These are phyloP conservation scores for Noctuana brunneofusca DNA, from an alignment of 2,888 invertebrate species.

Conservation along the genomic window DNA sequence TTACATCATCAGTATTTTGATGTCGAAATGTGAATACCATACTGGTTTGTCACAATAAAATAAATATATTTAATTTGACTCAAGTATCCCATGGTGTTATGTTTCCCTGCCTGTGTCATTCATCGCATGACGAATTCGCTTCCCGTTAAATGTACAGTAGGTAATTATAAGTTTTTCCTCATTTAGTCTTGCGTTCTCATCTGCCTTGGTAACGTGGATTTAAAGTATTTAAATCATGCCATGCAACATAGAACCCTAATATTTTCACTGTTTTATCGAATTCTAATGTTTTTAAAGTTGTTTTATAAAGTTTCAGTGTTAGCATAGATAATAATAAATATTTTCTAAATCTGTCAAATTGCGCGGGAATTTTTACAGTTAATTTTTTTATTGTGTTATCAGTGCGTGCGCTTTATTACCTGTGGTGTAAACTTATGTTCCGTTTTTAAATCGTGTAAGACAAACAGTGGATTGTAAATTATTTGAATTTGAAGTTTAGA, in stretches of 20 bases:
- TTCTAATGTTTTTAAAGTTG: no score
- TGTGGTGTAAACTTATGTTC: not conserved
- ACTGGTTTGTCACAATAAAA: not conserved
- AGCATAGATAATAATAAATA: not conserved
- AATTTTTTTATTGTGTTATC: not conserved
- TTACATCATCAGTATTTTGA: not conserved
- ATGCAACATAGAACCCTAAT: not conserved
- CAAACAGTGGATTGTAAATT: conserved; percentile 1
- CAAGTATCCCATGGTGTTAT: not conserved
- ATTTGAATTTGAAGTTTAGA: conserved; percentile 1
- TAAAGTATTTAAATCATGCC: no score
- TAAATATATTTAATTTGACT: not conserved
- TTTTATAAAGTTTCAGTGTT: not conserved
- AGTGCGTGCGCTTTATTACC: not conserved
- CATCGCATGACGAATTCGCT: conserved; percentile 1
- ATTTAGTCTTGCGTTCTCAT: conserved; percentile 3
- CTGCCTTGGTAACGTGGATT: no score
- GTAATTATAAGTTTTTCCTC: not conserved
- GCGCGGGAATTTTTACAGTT: not conserved
- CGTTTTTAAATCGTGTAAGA: conserved; percentile 1
- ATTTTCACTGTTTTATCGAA: not conserved
- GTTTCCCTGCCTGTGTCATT: not conserved
- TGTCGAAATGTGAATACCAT: not conserved
- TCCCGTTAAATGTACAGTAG: not conserved
- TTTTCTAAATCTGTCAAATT: not conserved